Conservation (phyloP, 2,113 vertebrate species). For the Bagarius yarrelli region DNA sequence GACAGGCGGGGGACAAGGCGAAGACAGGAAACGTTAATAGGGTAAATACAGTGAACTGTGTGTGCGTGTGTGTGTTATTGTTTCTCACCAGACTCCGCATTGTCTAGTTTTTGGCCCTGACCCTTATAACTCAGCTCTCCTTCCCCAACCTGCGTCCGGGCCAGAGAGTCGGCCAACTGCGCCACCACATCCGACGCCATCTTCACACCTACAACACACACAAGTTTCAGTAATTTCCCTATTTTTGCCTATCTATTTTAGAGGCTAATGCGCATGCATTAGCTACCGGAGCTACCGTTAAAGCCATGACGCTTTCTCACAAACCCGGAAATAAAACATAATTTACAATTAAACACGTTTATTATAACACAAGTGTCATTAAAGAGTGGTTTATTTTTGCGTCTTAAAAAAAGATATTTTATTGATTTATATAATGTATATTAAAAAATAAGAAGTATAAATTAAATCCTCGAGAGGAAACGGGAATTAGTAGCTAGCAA, state of each 20-base stretch:
- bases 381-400: too few species aligned
- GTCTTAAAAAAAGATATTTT: too few species aligned
- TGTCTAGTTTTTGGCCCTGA: slow-evolving; percentile 88
- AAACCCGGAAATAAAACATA: too few species aligned
- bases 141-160: slow-evolving; percentile 85
- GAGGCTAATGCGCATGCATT: neutral
- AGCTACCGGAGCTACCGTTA: neutral
- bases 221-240: too few species aligned
- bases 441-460: too few species aligned
- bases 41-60: neutral
- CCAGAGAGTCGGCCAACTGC: slow-evolving; percentile 84
- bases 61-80: neutral
- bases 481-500: neutral
- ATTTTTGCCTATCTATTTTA: neutral
- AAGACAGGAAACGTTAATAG: neutral
- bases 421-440: too few species aligned
- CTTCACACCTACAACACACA: slow-evolving; percentile 48
- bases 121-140: slow-evolving; percentile 95
- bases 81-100: slow-evolving; percentile 85
- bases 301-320: neutral
- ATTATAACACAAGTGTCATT: too few species aligned
- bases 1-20: neutral
- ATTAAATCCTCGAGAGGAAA: too few species aligned
- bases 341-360: too few species aligned
- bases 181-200: slow-evolving; percentile 94